Evolutionary conservation across 1,140 invertebrate genomes (phyloP).

Genomic region (Daktulosphaira vitifoliae): DNA sequence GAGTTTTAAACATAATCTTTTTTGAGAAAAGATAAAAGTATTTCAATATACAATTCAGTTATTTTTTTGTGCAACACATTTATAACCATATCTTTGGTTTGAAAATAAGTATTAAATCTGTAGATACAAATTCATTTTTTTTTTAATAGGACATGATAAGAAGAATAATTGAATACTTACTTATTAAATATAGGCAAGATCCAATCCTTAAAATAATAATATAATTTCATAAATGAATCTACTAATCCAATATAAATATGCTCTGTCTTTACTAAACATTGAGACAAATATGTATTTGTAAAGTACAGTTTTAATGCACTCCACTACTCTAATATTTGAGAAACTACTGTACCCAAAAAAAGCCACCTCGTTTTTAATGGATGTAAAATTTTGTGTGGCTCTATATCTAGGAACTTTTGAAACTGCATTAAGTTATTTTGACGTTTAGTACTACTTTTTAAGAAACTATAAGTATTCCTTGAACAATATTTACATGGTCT

Average conservation of each 20-base stretch:
- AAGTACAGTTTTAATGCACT: conserved; percentile 38
- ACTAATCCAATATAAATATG: neutral
- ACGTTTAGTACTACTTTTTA: neutral
- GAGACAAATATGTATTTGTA: neutral
- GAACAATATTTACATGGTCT: conserved; percentile 38
- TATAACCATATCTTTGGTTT: no score
- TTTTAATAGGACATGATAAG: no score
- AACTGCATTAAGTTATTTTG: neutral
- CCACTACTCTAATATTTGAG: conserved; percentile 39
- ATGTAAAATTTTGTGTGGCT: conserved; percentile 38
- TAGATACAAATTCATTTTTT: no score
- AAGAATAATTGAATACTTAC: no score
- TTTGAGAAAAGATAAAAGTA: no score
- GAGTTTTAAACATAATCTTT: no score
- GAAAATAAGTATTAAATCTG: no score
- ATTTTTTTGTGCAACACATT: no score
- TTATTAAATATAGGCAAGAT: conserved; percentile 1
- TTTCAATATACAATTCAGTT: no score
- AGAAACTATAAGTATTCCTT: neutral
- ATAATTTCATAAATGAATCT: conserved; percentile 23
- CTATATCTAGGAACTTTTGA: conserved; percentile 36
- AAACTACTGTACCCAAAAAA: conserved; percentile 38
- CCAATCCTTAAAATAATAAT: conserved; percentile 20
- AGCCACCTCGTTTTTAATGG: conserved; percentile 41
- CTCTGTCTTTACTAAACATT: neutral